phyloP scores from a whole-genome alignment of 2,113 vertebrate genomes.

The Heteronetta atricapilla region DNA sequence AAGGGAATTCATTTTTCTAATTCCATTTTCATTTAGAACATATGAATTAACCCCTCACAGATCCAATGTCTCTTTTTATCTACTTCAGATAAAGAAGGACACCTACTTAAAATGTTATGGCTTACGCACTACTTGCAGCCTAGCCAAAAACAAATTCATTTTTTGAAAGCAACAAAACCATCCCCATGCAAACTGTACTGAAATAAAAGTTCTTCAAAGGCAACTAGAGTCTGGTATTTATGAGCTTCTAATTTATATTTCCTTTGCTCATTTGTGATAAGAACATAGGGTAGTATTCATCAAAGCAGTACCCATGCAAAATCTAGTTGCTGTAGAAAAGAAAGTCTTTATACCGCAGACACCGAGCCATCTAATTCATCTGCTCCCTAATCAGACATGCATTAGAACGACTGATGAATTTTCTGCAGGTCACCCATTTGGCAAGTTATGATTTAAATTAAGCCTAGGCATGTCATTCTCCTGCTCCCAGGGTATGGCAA shows the following conservation, averaged over 20 bases:
- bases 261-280: constrained; percentile 43
- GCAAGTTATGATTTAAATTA: not conserved
- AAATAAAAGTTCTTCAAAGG: constrained; percentile 56
- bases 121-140: not conserved
- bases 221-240: constrained; percentile 27
- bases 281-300: constrained; percentile 8
- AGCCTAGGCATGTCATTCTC: not conserved
- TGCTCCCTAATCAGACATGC: not conserved
- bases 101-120: not conserved
- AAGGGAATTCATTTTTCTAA: constrained; percentile 67
- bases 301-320: constrained; percentile 19
- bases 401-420: not conserved
- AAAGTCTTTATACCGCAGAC: not conserved
- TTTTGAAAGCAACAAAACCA: not conserved
- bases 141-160: not conserved
- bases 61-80: constrained; percentile 23
- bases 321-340: not conserved
- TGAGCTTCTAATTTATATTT: constrained; percentile 53
- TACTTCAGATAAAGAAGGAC: not conserved
- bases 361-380: not conserved
- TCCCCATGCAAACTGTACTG: not conserved
- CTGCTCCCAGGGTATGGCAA: not conserved
- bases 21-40: constrained; percentile 61
- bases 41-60: constrained; percentile 64
- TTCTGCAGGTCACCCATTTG: not conserved